These are phyloP conservation scores for Papilio glaucus DNA, from an alignment of 1,140 invertebrate genomes.

Conservation along the genomic window DNA sequence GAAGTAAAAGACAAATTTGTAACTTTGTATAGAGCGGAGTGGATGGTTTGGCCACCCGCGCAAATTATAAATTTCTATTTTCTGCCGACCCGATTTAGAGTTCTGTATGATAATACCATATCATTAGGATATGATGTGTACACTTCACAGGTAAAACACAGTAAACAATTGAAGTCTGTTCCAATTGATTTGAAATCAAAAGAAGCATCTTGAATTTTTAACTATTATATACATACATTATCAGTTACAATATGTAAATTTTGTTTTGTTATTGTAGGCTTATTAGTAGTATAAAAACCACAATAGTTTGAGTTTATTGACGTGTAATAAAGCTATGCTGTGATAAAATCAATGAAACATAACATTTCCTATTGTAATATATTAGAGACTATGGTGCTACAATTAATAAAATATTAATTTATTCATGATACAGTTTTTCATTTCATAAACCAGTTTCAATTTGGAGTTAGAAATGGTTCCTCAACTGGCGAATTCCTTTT, in stretches of 20 bases:
- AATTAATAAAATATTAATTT: slow-evolving; percentile 42
- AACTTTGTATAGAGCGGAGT: slow-evolving; percentile 91
- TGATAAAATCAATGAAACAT: slow-evolving; percentile 55
- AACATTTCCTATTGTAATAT: slow-evolving; percentile 35
- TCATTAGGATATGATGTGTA: slow-evolving; percentile 96
- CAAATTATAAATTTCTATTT: slow-evolving; percentile 92
- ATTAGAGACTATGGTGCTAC: slow-evolving; percentile 24
- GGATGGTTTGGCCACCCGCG: slow-evolving; percentile 92
- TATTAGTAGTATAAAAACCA: neutral
- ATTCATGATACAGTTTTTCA: slow-evolving; percentile 33
- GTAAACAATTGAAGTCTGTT: slow-evolving; percentile 55
- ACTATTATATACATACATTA: neutral
- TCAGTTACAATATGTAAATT: slow-evolving; percentile 5
- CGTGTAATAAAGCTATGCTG: slow-evolving; percentile 53
- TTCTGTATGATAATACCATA: slow-evolving; percentile 95
- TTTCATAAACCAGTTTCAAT: slow-evolving; percentile 44
- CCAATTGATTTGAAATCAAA: slow-evolving; percentile 43
- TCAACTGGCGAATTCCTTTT: slow-evolving; percentile 62
- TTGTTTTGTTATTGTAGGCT: neutral
- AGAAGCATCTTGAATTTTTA: slow-evolving; percentile 43
- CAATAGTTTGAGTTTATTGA: slow-evolving; percentile 36
- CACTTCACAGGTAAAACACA: slow-evolving; percentile 95
- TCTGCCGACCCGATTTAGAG: slow-evolving; percentile 91
- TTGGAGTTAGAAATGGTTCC: slow-evolving; percentile 72
- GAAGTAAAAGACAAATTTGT: slow-evolving; percentile 92